A percentile compares a stretch with the other conserved stretches of the same genome.
phyloP scores from a whole-genome alignment of 2,113 vertebrate genomes.

The pig (Sus scrofa) region DNA sequence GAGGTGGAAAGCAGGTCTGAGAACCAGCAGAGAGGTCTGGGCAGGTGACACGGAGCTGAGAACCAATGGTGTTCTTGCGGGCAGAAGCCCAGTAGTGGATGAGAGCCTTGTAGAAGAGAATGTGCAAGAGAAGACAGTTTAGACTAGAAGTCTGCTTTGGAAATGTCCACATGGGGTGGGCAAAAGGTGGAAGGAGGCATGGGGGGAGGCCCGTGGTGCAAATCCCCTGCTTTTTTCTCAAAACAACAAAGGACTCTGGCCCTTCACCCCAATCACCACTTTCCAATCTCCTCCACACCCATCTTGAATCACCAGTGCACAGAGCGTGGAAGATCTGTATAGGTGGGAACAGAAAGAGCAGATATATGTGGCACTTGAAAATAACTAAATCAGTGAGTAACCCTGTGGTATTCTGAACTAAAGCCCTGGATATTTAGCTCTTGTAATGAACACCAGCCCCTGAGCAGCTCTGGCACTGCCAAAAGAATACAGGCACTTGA shows the following conservation, averaged over 20 bases:
- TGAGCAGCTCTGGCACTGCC: not conserved
- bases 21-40: not conserved
- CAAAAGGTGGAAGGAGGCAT: not conserved
- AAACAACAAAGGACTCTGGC: not conserved
- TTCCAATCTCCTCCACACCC: not conserved
- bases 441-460: not conserved
- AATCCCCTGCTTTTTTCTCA: not conserved
- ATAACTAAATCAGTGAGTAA: not conserved
- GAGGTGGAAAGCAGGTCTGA: not conserved
- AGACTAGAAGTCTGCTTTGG: not conserved
- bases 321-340: not conserved
- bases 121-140: not conserved
- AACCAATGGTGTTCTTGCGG: not conserved
- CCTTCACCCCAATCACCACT: not conserved
- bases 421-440: not conserved
- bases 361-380: not conserved
- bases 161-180: not conserved
- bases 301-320: not conserved
- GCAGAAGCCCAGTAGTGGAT: not conserved
- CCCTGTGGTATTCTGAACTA: not conserved
- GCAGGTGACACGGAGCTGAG: not conserved
- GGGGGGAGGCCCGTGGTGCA: fast-evolving
- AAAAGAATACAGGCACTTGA: not conserved
- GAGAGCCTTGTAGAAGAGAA: not conserved
- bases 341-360: not conserved